A percentile compares a stretch with the other conserved stretches of the same genome.
Evolutionary conservation across 2,888 invertebrate genomes (phyloP).

Genomic region (Drosophila algonquin): DNA sequence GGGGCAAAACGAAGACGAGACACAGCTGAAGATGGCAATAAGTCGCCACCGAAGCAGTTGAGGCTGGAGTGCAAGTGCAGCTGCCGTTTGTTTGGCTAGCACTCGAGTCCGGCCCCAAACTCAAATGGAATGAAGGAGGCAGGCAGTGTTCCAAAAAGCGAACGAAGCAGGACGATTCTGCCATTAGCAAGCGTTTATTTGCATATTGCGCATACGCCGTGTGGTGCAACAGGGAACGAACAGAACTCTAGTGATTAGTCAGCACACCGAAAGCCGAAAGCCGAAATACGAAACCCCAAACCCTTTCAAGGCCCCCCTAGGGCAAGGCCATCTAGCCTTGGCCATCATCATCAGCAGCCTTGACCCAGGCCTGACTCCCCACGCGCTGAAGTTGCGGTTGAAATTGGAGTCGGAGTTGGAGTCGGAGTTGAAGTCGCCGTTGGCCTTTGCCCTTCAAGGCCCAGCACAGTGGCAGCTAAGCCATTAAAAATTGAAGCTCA

Average conservation of each 20-base stretch:
- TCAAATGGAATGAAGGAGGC: conserved; percentile 37
- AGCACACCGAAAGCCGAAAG: not conserved
- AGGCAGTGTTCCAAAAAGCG: conserved; percentile 3
- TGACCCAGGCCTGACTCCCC: conserved; percentile 54
- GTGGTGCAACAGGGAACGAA: conserved; percentile 23
- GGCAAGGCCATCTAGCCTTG: conserved; percentile 4
- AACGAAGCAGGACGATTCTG: conserved; percentile 13
- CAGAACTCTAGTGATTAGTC: not conserved
- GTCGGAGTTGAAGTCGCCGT: conserved; percentile 30
- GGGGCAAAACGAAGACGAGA: not conserved
- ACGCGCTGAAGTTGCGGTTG: conserved; percentile 8
- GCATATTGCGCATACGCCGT: conserved; percentile 70
- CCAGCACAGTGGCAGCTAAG: conserved; percentile 19
- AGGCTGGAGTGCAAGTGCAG: conserved; percentile 35
- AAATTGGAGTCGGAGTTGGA: conserved; percentile 36
- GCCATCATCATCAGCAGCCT: conserved; percentile 41
- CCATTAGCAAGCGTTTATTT: conserved; percentile 63
- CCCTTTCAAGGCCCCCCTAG: conserved; percentile 10
- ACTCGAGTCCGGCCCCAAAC: conserved; percentile 49
- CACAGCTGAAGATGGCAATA: conserved; percentile 38
- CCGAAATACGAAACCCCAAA: not conserved
- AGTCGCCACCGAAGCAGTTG: conserved; percentile 22
- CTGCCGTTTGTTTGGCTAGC: conserved; percentile 48
- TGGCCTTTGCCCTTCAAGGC: conserved; percentile 49
- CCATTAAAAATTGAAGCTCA: not conserved